Evolutionary conservation across 2,113 vertebrate genomes (phyloP).

Genomic region (Lagopus leucura): DNA sequence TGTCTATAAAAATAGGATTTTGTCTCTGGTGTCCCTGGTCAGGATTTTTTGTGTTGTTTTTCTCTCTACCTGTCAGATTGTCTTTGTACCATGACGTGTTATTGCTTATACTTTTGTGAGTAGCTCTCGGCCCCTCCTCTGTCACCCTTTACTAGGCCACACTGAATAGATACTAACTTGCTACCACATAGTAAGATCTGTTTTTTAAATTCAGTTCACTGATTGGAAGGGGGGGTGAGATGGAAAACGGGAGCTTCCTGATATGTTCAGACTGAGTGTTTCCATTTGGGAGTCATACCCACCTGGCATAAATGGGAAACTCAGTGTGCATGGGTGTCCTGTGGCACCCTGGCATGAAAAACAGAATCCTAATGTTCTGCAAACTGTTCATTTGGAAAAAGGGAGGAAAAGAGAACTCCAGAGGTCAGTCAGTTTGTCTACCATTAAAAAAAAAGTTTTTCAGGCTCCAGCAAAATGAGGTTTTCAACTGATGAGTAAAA

Average conservation of each 20-base stretch:
- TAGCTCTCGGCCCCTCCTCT: neutral
- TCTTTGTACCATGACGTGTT: neutral
- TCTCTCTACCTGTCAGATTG: neutral
- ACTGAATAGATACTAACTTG: neutral
- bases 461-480: neutral
- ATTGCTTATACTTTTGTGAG: neutral
- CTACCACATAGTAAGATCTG: neutral
- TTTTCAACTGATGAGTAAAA: slow-evolving; percentile 19
- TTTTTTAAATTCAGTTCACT: neutral
- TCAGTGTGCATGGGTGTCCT: slow-evolving; percentile 4
- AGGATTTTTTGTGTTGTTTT: neutral
- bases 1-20: neutral
- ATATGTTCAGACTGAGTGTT: neutral
- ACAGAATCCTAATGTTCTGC: neutral
- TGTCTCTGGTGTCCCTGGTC: neutral
- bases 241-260: neutral
- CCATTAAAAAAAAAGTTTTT: neutral
- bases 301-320: neutral
- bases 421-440: neutral
- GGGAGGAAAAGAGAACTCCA: accelerated
- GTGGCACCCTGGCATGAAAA: slow-evolving; percentile 12
- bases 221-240: neutral
- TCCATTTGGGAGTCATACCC: neutral
- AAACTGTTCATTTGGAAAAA: neutral
- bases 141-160: neutral